These are phyloP conservation scores for Latheticus oryzae DNA, from an alignment of 2,888 invertebrate species.

Conservation along the genomic window DNA sequence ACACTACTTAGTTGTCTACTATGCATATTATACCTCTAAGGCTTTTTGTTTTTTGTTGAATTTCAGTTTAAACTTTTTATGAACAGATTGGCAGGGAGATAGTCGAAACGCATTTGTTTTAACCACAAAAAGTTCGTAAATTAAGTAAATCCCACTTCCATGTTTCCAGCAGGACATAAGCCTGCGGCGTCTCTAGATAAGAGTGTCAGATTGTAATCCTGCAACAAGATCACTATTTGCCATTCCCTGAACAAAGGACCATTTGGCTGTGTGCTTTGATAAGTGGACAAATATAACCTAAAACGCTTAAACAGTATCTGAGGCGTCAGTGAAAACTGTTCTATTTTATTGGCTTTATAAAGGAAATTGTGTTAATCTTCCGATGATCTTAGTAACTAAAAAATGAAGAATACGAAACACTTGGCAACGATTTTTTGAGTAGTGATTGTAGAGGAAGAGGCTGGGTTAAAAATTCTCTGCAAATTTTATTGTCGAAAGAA, in stretches of 20 bases:
- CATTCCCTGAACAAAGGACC: slow-evolving; percentile 40
- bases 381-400: no score
- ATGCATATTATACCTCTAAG: no score
- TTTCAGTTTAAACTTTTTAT: no score
- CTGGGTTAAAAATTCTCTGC: no score
- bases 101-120: slow-evolving; percentile 27
- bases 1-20: no score
- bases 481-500: no score
- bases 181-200: slow-evolving; percentile 40
- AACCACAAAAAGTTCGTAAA: slow-evolving; percentile 42
- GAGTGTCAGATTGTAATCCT: slow-evolving; percentile 43
- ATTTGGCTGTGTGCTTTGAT: slow-evolving; percentile 40
- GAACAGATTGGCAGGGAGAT: slow-evolving; percentile 28
- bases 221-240: slow-evolving; percentile 25
- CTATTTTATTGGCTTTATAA: no score
- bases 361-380: no score
- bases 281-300: slow-evolving; percentile 40
- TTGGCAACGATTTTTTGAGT: no score
- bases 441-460: no score
- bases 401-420: no score
- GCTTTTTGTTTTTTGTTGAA: no score
- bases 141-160: slow-evolving; percentile 35
- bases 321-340: background rate
- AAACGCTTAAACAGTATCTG: slow-evolving; percentile 23
- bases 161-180: slow-evolving; percentile 38